These are phyloP conservation scores for Wasmannia auropunctata DNA, from an alignment of 1,140 invertebrate species.

Conservation along the genomic window DNA sequence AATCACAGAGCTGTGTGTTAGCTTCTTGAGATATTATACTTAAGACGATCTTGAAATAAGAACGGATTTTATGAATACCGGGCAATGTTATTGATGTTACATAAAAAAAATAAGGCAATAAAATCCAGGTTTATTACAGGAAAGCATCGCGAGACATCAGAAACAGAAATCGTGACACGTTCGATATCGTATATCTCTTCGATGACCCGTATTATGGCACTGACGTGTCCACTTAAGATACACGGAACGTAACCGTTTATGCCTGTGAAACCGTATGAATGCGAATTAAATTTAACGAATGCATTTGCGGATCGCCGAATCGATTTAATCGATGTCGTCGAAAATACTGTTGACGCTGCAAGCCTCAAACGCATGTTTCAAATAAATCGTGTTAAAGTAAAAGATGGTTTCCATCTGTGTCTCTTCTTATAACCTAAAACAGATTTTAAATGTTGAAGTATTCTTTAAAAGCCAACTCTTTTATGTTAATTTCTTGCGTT, in stretches of 20 bases:
- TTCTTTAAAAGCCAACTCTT: background rate
- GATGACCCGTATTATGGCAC: background rate
- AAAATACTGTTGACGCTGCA: background rate
- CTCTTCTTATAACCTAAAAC: background rate
- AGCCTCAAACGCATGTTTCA: background rate
- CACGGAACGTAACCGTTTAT: background rate
- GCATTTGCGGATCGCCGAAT: background rate
- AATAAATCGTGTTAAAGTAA: background rate
- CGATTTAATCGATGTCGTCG: background rate
- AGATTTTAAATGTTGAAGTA: background rate
- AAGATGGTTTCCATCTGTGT: background rate
- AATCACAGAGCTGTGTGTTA: too few relatives aligned
- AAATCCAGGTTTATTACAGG: background rate
- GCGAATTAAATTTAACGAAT: slow-evolving; percentile 3
- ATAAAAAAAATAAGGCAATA: background rate
- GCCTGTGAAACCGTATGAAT: background rate
- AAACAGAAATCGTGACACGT: background rate
- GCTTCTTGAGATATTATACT: too few relatives aligned
- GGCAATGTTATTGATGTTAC: background rate
- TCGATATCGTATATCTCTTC: background rate
- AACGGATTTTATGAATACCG: too few relatives aligned
- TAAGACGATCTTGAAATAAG: too few relatives aligned
- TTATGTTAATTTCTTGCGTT: background rate
- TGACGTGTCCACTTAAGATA: slow-evolving; percentile 19
- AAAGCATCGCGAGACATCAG: background rate